Conservation (phyloP, 2,888 invertebrate genomes). For the Thera britannica region DNA sequence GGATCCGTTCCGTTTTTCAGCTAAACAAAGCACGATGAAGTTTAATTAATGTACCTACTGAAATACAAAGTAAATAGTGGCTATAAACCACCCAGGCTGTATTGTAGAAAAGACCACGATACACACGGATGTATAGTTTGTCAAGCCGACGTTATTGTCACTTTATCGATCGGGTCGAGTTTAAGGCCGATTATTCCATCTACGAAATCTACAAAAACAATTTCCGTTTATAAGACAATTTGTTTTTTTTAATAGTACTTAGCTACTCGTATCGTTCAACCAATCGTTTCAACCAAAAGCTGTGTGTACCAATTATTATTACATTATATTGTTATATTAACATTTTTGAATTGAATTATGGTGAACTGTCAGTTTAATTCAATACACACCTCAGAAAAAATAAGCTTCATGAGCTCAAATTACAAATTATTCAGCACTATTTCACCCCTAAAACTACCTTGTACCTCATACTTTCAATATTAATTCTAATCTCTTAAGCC, state of each 20-base stretch:
- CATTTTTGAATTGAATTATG: too few species aligned
- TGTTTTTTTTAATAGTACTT: too few species aligned
- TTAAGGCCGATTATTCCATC: too few species aligned
- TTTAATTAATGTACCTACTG: slow-evolving; percentile 63
- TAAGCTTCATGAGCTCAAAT: not conserved
- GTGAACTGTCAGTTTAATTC: too few species aligned
- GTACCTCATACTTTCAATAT: slow-evolving; percentile 25
- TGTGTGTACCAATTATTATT: too few species aligned
- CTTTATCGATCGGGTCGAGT: too few species aligned
- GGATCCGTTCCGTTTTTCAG: slow-evolving; percentile 43
- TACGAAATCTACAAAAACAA: too few species aligned
- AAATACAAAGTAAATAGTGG: slow-evolving; percentile 64
- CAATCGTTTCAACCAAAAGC: too few species aligned
- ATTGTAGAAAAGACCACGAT: slow-evolving; percentile 44
- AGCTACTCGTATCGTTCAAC: too few species aligned
- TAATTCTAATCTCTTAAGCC: slow-evolving; percentile 31
- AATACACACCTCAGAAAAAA: not conserved
- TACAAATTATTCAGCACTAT: slow-evolving; percentile 1
- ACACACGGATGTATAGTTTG: slow-evolving; percentile 45
- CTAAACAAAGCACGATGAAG: slow-evolving; percentile 55
- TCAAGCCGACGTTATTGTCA: slow-evolving; percentile 13
- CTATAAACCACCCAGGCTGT: slow-evolving; percentile 60
- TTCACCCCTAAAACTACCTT: slow-evolving; percentile 15
- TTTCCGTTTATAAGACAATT: too few species aligned
- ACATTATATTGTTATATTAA: too few species aligned